These are phyloP conservation scores for Protomyctophum bolini DNA, from an alignment of 2,113 vertebrate genomes.

Conservation along the genomic window DNA sequence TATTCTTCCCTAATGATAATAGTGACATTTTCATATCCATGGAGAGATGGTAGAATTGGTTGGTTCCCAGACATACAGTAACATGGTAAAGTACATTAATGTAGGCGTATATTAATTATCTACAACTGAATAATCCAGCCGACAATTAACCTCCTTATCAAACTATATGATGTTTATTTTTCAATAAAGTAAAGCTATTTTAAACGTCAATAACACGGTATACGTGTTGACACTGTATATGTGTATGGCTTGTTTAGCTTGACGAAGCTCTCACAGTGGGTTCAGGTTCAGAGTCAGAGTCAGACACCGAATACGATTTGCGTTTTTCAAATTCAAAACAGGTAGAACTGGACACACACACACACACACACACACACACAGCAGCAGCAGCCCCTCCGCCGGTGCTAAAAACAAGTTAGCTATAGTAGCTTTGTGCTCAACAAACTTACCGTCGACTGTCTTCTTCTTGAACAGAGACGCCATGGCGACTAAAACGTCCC, in stretches of 20 bases:
- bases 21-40: no score
- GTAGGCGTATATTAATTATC: background rate
- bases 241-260: background rate
- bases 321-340: conserved; percentile 35
- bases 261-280: background rate
- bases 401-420: conserved; percentile 67
- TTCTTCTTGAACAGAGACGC: conserved; percentile 96
- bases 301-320: no score
- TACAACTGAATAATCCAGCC: background rate
- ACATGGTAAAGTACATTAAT: background rate
- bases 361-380: conserved; percentile 9
- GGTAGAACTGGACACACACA: conserved; percentile 37
- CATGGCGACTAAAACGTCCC: conserved; percentile 70
- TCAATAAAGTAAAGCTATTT: background rate
- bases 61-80: no score
- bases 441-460: conserved; percentile 92
- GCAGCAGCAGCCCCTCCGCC: background rate
- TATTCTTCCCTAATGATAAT: no score
- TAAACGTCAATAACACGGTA: background rate
- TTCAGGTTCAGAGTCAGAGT: conserved; percentile 20
- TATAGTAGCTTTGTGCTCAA: conserved; percentile 33
- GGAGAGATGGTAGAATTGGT: no score
- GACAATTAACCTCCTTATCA: background rate
- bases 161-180: background rate
- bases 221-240: background rate